A percentile compares a stretch with the other conserved stretches of the same genome.
Conservation (phyloP, 2,888 invertebrate genomes). For the Spodoptera littoralis region DNA sequence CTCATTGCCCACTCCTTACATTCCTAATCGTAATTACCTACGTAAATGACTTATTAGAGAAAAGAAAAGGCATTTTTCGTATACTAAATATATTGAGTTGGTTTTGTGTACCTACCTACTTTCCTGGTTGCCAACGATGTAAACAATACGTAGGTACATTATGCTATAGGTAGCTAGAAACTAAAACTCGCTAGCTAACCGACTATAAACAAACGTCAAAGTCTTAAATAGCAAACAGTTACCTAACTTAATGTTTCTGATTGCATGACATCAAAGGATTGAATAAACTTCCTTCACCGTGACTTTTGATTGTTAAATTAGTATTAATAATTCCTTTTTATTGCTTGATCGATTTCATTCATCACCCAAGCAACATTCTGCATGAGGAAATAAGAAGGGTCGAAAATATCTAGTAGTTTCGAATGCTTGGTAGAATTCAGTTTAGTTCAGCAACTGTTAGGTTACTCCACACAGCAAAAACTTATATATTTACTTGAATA, state of each 20-base stretch:
- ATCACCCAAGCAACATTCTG: conserved; percentile 56
- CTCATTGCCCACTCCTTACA: too few relatives aligned
- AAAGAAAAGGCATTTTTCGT: too few relatives aligned
- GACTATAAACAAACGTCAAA: conserved; percentile 18
- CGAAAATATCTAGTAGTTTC: conserved; percentile 39
- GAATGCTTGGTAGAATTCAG: conserved; percentile 27
- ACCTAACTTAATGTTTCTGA: conserved; percentile 24
- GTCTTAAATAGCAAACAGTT: conserved; percentile 10
- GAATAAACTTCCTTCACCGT: conserved; percentile 51
- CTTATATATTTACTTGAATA: background rate
- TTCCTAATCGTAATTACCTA: too few relatives aligned
- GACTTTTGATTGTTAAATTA: conserved; percentile 52
- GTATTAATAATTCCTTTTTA: conserved; percentile 49
- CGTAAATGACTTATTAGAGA: too few relatives aligned
- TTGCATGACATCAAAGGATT: conserved; percentile 51
- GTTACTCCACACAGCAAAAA: background rate
- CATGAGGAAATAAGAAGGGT: conserved; percentile 34
- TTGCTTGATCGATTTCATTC: conserved; percentile 59
- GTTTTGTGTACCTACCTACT: too few relatives aligned
- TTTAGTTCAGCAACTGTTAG: conserved; percentile 8
- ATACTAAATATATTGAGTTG: too few relatives aligned
- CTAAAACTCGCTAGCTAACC: conserved; percentile 1
- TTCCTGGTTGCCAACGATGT: too few relatives aligned
- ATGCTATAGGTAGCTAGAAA: conserved; percentile 1
- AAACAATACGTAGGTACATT: background rate